A percentile compares a stretch with the other conserved stretches of the same genome.
Conservation (phyloP, 2,888 invertebrate species). For the Pollenia amentaria region DNA sequence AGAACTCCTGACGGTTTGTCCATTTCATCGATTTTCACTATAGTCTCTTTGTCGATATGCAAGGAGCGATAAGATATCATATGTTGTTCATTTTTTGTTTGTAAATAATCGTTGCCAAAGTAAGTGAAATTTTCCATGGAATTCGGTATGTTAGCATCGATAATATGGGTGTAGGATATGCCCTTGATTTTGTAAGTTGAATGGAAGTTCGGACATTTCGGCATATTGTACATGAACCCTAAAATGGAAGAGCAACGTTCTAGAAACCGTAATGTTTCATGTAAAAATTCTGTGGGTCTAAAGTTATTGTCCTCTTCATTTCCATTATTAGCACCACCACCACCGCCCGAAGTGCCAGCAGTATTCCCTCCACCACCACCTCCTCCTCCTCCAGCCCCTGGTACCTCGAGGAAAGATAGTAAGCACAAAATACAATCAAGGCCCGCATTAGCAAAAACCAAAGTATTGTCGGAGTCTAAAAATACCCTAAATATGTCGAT, state of each 20-base stretch:
- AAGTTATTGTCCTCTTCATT: slow-evolving; percentile 86
- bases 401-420: slow-evolving; percentile 86
- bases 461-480: slow-evolving; percentile 95
- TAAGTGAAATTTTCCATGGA: slow-evolving; percentile 88
- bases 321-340: slow-evolving; percentile 88
- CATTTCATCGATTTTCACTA: slow-evolving; percentile 86
- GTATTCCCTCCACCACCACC: slow-evolving; percentile 83
- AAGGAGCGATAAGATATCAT: slow-evolving; percentile 85
- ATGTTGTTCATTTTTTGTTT: slow-evolving; percentile 88
- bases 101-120: slow-evolving; percentile 87
- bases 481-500: slow-evolving; percentile 97
- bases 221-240: slow-evolving; percentile 97
- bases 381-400: slow-evolving; percentile 88
- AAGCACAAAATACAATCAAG: slow-evolving; percentile 97
- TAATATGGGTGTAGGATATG: slow-evolving; percentile 91
- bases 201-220: slow-evolving; percentile 96
- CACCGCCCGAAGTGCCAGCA: slow-evolving; percentile 84
- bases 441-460: slow-evolving; percentile 97
- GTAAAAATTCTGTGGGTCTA: slow-evolving; percentile 84
- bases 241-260: slow-evolving; percentile 94
- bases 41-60: slow-evolving; percentile 85
- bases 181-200: slow-evolving; percentile 93
- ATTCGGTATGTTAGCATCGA: slow-evolving; percentile 94
- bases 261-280: slow-evolving; percentile 93
- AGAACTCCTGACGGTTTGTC: slow-evolving; percentile 93